A percentile compares a stretch with the other conserved stretches of the same genome.
Evolutionary conservation across 2,888 invertebrate genomes (phyloP).

Genomic region (Sturmia bella): DNA sequence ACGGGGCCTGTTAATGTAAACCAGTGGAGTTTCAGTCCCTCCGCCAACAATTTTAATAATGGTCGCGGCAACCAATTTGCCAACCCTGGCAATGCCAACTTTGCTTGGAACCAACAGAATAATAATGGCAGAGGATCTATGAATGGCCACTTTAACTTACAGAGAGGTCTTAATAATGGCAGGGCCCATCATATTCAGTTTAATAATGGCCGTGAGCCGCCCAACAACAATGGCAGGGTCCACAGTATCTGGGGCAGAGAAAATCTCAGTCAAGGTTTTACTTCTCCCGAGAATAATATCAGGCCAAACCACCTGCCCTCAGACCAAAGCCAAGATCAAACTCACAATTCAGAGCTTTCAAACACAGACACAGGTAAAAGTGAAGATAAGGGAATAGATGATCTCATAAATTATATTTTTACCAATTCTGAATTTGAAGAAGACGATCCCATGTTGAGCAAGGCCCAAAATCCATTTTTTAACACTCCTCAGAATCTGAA

Average conservation of each 20-base stretch:
- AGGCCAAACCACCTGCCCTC: conserved; percentile 17
- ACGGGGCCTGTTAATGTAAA: conserved; percentile 32
- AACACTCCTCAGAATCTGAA: conserved; percentile 1
- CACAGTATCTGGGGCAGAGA: neutral
- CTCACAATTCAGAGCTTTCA: neutral
- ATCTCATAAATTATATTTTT: conserved; percentile 52
- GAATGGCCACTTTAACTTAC: conserved; percentile 7
- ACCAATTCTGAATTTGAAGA: neutral
- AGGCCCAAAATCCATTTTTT: neutral
- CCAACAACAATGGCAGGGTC: conserved; percentile 16
- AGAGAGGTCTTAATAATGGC: conserved; percentile 13
- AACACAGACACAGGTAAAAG: neutral
- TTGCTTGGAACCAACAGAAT: neutral
- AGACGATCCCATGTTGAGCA: neutral
- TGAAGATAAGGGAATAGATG: conserved; percentile 1
- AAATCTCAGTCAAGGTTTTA: conserved; percentile 40
- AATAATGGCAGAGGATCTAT: conserved; percentile 25
- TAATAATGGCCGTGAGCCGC: conserved; percentile 30
- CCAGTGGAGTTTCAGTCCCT: conserved; percentile 32
- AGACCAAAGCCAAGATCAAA: conserved; percentile 31
- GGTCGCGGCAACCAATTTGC: neutral
- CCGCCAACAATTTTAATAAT: neutral
- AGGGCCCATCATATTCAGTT: conserved; percentile 6
- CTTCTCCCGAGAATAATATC: conserved; percentile 19
- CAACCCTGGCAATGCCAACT: neutral